Base-by-base conservation (phyloP, 2,113 vertebrate genomes). In the Pyrgilauda ruficollis region DNA sequence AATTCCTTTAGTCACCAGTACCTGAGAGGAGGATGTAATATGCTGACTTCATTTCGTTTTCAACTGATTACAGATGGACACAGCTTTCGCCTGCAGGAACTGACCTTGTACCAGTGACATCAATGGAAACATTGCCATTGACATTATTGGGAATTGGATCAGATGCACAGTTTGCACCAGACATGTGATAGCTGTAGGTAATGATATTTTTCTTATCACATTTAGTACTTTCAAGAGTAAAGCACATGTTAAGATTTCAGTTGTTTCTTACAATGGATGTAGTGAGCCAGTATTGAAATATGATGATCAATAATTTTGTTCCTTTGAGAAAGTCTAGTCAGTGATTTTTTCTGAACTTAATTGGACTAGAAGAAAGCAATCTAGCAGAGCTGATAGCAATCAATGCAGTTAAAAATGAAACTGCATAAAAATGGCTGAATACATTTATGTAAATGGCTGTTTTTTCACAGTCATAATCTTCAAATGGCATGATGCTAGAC, bases 341-440 rank as follows among this genome's bases (percentile, higher is more conserved):
- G 59, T 93, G 59, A 35, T 41, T 84, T 93, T 96, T 84, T 78
- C 28, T 61, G 27, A 93, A 95, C 88, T 95, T 94, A 92, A 95
- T 87, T 96, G 79, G 64, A 88, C 68, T 78, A 84, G 47, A 68
- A 90, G 84, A 91, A 90, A 56, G 92, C 90, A 96, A 96, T 89
- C 83, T 68, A 97, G 81, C 50, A 92, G 84, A 93, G 75, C 70
- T 93, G 87, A 93, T 80, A 97, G 91, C 85, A 97, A 97, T 96
- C 95, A 97, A 94, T 95, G 67, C 58, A 93, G 93, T 95, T 96
- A 96, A 94, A 94, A 87, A 85, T 73, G 74, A 96, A 97, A 96
- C 64, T 53, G 47, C n/a, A 94, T 84, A 81, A 84, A 94, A 97
- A 89, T 95, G 74, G 56, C 61, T 55, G 73, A 96, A 95, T 70